A percentile compares a stretch with the other conserved stretches of the same genome.
phyloP scores from a whole-genome alignment of 2,888 invertebrate genomes.

The Hecatera dysodea region DNA sequence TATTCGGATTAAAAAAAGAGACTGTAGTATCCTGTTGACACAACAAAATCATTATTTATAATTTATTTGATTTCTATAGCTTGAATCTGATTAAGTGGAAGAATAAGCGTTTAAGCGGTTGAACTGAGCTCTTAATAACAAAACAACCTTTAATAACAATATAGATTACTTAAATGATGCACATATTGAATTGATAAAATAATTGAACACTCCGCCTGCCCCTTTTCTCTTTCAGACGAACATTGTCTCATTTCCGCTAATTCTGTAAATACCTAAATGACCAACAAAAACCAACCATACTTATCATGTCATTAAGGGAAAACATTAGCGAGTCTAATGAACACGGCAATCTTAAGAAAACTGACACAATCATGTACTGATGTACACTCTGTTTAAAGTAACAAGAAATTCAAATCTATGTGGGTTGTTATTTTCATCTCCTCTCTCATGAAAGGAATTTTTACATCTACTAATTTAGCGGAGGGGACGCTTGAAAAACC shows the following conservation, averaged over 20 bases:
- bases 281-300: conserved; percentile 18
- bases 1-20: conserved; percentile 35
- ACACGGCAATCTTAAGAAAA: conserved; percentile 20
- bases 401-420: conserved; percentile 50
- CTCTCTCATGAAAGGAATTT: conserved; percentile 41
- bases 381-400: conserved; percentile 16
- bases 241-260: conserved; percentile 14
- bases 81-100: not conserved
- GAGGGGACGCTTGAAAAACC: conserved; percentile 39
- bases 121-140: not conserved
- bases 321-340: conserved; percentile 29
- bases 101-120: not conserved
- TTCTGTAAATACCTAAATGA: conserved; percentile 3
- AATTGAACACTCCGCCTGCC: not conserved
- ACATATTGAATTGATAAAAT: no score
- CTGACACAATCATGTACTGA: conserved; percentile 33
- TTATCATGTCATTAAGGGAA: conserved; percentile 1
- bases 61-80: conserved; percentile 28
- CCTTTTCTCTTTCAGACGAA: conserved; percentile 1
- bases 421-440: conserved; percentile 37
- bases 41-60: conserved; percentile 39
- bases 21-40: conserved; percentile 29
- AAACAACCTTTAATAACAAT: not conserved
- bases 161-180: no score
- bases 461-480: conserved; percentile 47